Base-by-base conservation (phyloP, 2,888 invertebrate species). In the Mythimna loreyi region DNA sequence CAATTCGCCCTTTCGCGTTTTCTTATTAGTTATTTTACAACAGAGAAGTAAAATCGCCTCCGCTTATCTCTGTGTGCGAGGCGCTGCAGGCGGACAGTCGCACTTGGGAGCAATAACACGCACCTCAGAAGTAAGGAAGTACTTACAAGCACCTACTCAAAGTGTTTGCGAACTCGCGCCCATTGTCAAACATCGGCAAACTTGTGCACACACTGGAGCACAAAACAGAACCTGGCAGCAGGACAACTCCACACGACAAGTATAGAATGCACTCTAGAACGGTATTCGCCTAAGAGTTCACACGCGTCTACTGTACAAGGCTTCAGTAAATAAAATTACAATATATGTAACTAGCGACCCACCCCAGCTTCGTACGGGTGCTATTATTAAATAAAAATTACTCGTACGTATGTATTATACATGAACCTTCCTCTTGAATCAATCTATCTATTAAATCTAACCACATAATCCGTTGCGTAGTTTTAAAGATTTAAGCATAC, bases 61-160 rank as follows among this genome's bases (percentile, higher is more conserved):
- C 23, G 45, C n/a, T 45, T 16, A 30, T 43, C 19, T 23, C 28
- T 19, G n/a, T 23, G 30, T 13, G 8, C n/a, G n/a, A n/a, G n/a
- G 13, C 19, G 49, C 13, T 60, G 28, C 19, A 50, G 21, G 57
- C 40, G 19, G 40, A 13, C 40, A 30, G 49, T 30, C 21, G 16
- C 40, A 13, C 47, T 1, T 16, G 28, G 13, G 13, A 21, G 45
- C 36, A 30, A 30, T 43, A 55, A 11, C 19, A 59, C 43, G 30
- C 13, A 23, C 56, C 21, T 36, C n/a, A 9, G 11, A 36, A 53
- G 57, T 21, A 47, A 30, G 47, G 28, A 52, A 21, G 36, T n/a
- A 58, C n/a, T n/a, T n/a, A n/a, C 53, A n/a, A 55, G 55, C 21
- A n/a, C 33, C 7, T 7, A 21, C 55, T 68, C 36, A 40, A 58